A percentile compares a stretch with the other conserved stretches of the same genome.
Evolutionary conservation across 1,140 invertebrate genomes (phyloP).

Genomic region (Nomia melanderi): DNA sequence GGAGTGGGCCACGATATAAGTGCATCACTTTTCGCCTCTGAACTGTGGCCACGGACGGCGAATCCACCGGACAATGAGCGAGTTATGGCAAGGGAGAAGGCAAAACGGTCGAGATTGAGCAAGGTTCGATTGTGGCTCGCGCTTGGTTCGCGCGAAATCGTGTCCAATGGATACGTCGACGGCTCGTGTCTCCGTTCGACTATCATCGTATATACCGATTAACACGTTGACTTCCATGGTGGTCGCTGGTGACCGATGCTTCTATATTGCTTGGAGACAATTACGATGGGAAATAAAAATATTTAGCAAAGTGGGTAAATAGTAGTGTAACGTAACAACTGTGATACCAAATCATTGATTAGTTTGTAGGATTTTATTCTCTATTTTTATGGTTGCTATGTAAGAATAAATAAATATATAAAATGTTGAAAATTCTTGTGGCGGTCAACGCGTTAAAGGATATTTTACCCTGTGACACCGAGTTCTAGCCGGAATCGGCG

Average conservation of each 20-base stretch:
- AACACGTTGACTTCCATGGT: too few relatives aligned
- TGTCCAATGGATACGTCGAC: conserved; percentile 29
- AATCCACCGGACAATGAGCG: conserved; percentile 33
- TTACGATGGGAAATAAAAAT: too few relatives aligned
- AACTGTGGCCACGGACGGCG: conserved; percentile 26
- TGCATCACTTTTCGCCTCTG: conserved; percentile 27
- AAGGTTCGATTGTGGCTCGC: conserved; percentile 50
- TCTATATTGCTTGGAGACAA: too few relatives aligned
- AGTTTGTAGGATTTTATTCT: too few relatives aligned
- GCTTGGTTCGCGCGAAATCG: conserved; percentile 13
- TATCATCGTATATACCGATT: neutral
- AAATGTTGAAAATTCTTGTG: too few relatives aligned
- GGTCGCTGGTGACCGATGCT: too few relatives aligned
- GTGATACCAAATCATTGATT: too few relatives aligned
- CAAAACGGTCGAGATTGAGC: conserved; percentile 54
- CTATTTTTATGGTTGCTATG: too few relatives aligned
- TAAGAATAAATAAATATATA: too few relatives aligned
- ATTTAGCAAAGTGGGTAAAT: too few relatives aligned
- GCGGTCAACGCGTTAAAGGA: too few relatives aligned
- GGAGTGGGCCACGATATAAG: conserved; percentile 21
- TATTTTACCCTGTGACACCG: neutral
- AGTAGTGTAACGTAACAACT: too few relatives aligned
- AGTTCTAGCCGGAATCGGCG: neutral
- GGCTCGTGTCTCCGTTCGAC: neutral
- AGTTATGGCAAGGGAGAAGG: conserved; percentile 57